These are phyloP conservation scores for Craniophora ligustri DNA, from an alignment of 2,888 invertebrate species.

Conservation along the genomic window DNA sequence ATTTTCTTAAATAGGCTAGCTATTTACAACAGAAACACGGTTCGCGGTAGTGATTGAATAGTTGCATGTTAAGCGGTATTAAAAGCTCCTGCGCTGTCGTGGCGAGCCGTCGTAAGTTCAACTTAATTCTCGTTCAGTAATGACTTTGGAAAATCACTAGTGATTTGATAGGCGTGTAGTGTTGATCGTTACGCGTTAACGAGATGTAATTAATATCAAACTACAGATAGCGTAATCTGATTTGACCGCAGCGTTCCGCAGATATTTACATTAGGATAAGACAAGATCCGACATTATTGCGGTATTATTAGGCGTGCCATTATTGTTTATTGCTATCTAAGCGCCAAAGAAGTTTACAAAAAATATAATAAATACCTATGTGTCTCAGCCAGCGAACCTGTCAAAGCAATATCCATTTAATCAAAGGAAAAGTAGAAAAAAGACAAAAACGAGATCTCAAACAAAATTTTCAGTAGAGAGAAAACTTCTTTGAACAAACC, in stretches of 20 bases:
- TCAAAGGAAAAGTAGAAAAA: neutral
- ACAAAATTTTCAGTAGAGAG: slow-evolving; percentile 1
- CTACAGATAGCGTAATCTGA: slow-evolving; percentile 38
- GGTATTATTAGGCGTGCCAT: slow-evolving; percentile 13
- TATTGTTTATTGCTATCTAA: slow-evolving; percentile 5
- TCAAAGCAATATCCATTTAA: slow-evolving; percentile 1
- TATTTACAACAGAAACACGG: slow-evolving; percentile 62
- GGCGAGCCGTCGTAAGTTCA: slow-evolving; percentile 70
- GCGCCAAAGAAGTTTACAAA: neutral
- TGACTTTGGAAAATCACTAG: slow-evolving; percentile 69
- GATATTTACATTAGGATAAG: slow-evolving; percentile 21
- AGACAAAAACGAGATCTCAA: neutral
- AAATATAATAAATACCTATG: neutral
- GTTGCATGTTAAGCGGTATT: slow-evolving; percentile 80
- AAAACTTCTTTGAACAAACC: neutral
- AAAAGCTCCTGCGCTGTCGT: slow-evolving; percentile 67
- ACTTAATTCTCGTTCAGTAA: slow-evolving; percentile 77
- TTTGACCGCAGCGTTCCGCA: slow-evolving; percentile 18
- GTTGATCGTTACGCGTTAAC: slow-evolving; percentile 65
- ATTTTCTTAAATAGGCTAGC: slow-evolving; percentile 49
- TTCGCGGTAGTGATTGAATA: slow-evolving; percentile 73
- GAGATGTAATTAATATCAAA: slow-evolving; percentile 51
- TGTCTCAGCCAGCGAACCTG: neutral
- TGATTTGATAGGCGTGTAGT: slow-evolving; percentile 64
- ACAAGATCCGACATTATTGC: slow-evolving; percentile 17